Conservation (phyloP, 2,888 invertebrate genomes). For the Omphaloscelis lunosa region DNA sequence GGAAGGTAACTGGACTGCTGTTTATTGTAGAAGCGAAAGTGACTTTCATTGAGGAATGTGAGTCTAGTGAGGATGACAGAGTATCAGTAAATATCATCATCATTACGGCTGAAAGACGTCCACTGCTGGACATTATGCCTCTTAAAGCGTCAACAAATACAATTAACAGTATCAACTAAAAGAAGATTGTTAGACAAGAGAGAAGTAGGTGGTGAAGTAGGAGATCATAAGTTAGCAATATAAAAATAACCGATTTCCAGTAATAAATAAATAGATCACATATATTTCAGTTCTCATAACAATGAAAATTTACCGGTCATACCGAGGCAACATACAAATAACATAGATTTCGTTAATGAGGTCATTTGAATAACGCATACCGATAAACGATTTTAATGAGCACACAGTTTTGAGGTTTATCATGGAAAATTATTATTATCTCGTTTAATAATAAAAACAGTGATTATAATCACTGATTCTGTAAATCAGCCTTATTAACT, state of each 20-base stretch:
- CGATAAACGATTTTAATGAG: slow-evolving; percentile 53
- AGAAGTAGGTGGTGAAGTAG: not conserved
- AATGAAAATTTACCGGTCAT: slow-evolving; percentile 23
- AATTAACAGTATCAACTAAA: not conserved
- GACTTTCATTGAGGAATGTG: not conserved
- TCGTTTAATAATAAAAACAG: slow-evolving; percentile 3
- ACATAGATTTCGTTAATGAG: slow-evolving; percentile 46
- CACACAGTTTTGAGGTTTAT: slow-evolving; percentile 16
- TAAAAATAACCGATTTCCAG: not conserved
- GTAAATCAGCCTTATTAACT: not conserved
- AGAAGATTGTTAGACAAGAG: not conserved
- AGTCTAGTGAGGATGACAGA: not conserved
- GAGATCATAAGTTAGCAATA: not conserved
- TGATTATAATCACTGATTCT: slow-evolving; percentile 7
- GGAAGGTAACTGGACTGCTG: not conserved
- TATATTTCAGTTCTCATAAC: slow-evolving; percentile 1
- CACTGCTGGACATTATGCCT: not conserved
- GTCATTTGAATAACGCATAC: slow-evolving; percentile 42
- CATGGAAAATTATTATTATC: slow-evolving; percentile 17
- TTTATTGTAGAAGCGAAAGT: not conserved
- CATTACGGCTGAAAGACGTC: not conserved
- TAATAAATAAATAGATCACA: not conserved
- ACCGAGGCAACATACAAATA: slow-evolving; percentile 23
- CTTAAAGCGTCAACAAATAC: not conserved
- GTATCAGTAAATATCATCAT: not conserved